Base-by-base conservation (phyloP, 2,888 invertebrate species). In the Caenorhabditis panamensis region DNA sequence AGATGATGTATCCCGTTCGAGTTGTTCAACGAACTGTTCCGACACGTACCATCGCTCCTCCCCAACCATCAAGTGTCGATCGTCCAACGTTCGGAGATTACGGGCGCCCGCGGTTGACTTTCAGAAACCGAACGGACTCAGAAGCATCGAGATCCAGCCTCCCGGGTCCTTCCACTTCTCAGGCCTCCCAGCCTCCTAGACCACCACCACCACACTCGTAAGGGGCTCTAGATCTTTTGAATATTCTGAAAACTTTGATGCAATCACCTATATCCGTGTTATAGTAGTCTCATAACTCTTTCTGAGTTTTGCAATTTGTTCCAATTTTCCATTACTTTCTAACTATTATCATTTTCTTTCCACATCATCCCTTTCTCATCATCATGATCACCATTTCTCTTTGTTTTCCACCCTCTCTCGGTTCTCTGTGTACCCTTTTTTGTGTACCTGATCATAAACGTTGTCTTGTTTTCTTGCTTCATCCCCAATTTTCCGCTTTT, bases 51-150 rank as follows among this genome's bases (percentile, higher is more conserved):
- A 0, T 51, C 18, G 13, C 18, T 51, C 37, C 72, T n/a, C n/a
- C n/a, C n/a, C n/a, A n/a, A n/a, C n/a, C n/a, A n/a, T n/a, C n/a
- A n/a, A n/a, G n/a, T 6, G 24, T 54, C 2, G 77, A 64, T 2
- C 36, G 71, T 0, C 79, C 79, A 0, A 54, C 41, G 11, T 58
- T 79, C 5, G 79, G 79, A n/a, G 56, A 56, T 8, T 79, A 79
- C 22, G 56, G 67, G 18, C 51, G 63, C 16, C 79, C 79, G 13
- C n/a, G 79, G 31, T 31, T 79, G 16, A 62, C 72, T 1, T 44
- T 62, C 1, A 37, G 79, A 16, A 44, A 61, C 2, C 41, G 77
- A 36, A 53, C 11, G n/a, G 41, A 31, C 18, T 53, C 47, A 22
- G 68, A 54, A 16, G 26, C 68, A 22, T 41, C n/a, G 13, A 20